A percentile compares a stretch with the other conserved stretches of the same genome.
Evolutionary conservation across 1,140 invertebrate species (phyloP).

Genomic region (Bombus superbus): DNA sequence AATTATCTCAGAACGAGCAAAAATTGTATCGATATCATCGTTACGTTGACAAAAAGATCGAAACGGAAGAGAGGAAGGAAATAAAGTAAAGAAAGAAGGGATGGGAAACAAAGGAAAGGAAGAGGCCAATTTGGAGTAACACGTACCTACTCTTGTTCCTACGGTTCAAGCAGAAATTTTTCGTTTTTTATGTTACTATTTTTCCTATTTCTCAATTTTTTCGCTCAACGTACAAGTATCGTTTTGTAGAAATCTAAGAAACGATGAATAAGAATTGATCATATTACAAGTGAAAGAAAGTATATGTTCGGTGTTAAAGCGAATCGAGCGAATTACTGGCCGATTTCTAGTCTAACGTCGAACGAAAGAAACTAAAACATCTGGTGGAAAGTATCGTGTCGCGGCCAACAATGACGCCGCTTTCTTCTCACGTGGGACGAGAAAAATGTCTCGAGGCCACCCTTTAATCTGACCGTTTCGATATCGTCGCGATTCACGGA

Average conservation of each 20-base stretch:
- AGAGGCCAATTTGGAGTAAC: neutral
- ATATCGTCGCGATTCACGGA: conserved; percentile 35
- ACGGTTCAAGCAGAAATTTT: neutral
- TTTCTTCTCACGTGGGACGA: conserved; percentile 46
- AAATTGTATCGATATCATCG: no score
- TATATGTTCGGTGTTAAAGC: neutral
- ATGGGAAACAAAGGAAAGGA: neutral
- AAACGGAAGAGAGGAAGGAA: no score
- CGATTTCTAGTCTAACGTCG: neutral
- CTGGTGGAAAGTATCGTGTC: neutral
- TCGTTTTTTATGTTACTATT: neutral
- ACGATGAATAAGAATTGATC: neutral
- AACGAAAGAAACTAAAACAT: neutral
- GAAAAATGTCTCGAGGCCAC: conserved; percentile 22
- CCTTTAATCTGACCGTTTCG: conserved; percentile 45
- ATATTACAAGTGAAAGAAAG: neutral
- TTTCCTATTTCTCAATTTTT: neutral
- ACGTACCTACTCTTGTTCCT: neutral
- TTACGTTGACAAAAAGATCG: no score
- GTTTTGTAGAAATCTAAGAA: neutral
- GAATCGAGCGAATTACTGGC: neutral
- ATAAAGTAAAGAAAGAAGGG: no score
- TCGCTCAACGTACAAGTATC: neutral
- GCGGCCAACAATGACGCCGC: neutral
- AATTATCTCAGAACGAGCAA: no score